Evolutionary conservation across 1,140 invertebrate genomes (phyloP), one percentile per base, ranked within the genome.

Genomic region (Caenorhabditis tropicalis): DNA sequence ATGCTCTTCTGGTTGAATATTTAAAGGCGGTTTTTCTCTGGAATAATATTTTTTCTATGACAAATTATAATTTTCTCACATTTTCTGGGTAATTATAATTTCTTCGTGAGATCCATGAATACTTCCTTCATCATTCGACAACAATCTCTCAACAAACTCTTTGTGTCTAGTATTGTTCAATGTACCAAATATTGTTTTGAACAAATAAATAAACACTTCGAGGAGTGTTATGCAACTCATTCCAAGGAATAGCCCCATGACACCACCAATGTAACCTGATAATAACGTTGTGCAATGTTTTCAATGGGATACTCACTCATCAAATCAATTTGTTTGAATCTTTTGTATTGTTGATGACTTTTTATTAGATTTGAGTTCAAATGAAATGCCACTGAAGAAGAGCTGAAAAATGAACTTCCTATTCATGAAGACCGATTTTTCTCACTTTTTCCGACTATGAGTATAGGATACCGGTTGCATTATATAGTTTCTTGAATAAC

Each of bases 201-300:
- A 86, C 16, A 86, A n/a, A 19, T 86, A 86, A 24, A 86, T 86
- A 39, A 86, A 86, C 1, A 86, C 84, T 60, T 86, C 85, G 0
- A 86, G 51, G 24, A 86, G 60, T 15, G 85, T 86, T 0, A 86
- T 51, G 31, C 82, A 84, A 56, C 85, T 86, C 85, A 86, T 86
- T 81, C 85, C 85, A 1, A 86, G 74, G 39, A 86, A 86, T 29
- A 86, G 48, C 2, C 85, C 85, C 85, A 86, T 86, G 0, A 84
- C 84, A 16, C 85, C 85, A 16, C 84, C 85, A 6, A 86, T 74
- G 39, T 58, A 83, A 79, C 84, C 84, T 84, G 58, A 74, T 84
- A 36, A 84, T 29, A 51, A 10, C 15, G n/a, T 51, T 51, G 5
- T 51, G 9, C 15, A 19, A 12, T n/a, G 15, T 51, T n/a, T 15